Base-by-base conservation (phyloP, 2,113 vertebrate species). In the Grammomys surdaster region DNA sequence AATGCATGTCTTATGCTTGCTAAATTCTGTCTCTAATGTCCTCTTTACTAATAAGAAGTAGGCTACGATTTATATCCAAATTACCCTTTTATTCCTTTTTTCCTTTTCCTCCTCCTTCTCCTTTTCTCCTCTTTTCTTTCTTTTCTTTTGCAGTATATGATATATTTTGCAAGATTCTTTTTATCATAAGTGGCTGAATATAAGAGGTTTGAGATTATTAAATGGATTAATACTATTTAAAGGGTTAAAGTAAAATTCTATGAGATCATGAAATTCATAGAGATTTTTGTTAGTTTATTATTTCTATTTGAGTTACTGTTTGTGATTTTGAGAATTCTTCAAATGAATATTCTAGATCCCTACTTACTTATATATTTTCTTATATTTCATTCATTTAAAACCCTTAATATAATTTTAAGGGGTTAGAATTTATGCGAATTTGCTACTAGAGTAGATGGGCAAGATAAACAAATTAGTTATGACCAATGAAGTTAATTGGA, bases 201-300 rank as follows among this genome's bases (percentile, higher is more conserved):
- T 22, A 43, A 65, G 73, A 87, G 1, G 28, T 80, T 86, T 92
- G 3, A 81, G 16, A 92, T 65, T 75, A 43, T 54, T 89, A 77
- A 63, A 77, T 97, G 54, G 31, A 31, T 60, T 90, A 6, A 82
- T 26, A 90, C 70, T 75, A 88, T 84, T 90, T 33, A 80, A 95
- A 89, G 2, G 60, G 0, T 91, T 65, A 46, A 90, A 88, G 73
- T 8, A 85, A 88, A 93, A 46, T 20, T 36, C 28, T 63, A 28
- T 3, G 75, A 93, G 31, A 40, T 94, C 81, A 51, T 76, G 4
- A 36, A 24, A 51, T 84, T 95, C n/a, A 17, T 65, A 8, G 14
- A 65, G 70, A 88, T 73, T 20, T 65, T 46, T 2, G 1, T 28
- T 65, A 31, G 0, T 1, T 67, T 48, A 20, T 3, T 54, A 91